Base-by-base conservation (phyloP, 2,797 vertebrate species). In the Leptatherina wallacei region DNA sequence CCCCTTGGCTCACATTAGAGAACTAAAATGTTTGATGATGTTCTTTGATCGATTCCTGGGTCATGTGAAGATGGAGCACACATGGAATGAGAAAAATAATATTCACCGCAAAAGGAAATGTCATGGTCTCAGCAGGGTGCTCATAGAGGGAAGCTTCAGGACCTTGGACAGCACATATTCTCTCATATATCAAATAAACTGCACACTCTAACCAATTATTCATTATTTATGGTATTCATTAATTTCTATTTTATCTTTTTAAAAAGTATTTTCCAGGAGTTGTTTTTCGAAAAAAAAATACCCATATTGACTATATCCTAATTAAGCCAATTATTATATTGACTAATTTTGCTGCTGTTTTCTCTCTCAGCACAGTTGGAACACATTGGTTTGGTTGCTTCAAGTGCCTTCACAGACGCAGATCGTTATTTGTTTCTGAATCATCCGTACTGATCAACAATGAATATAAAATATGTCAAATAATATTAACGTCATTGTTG, bases 161-260 rank as follows among this genome's bases (percentile, higher is more conserved):
- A 86, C 80, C 85, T 61, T 51, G 65, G 85, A 83, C 72, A 86
- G 78, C 5, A 0, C 33, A 35, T 18, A 22, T 16, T 61, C 10
- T 49, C 42, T 4, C 0, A 13, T 1, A 3, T 33, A 22, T 44
- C 6, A 12, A 56, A 40, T 3, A 11, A 51, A 29, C 16, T 54
- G 6, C 24, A 29, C 13, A 29, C 14, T 16, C 30, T 30, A 16
- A 55, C 13, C 29, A 6, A 30, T 30, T 30, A 55, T 55, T 56
- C 14, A 30, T 30, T 55, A 30, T 5, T 32, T 30, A 9, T 6
- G 2, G 1, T 14, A 55, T 30, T 55, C 13, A 55, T 30, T 55
- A 24, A 12, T 55, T 0, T 27, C 4, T 2, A 12, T 62, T 32
- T 29, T 29, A 13, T n/a, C 24, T 27, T 29, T 16, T n/a, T 6